phyloP scores from a whole-genome alignment of 1,140 invertebrate species.

The Hyles vespertilio region DNA sequence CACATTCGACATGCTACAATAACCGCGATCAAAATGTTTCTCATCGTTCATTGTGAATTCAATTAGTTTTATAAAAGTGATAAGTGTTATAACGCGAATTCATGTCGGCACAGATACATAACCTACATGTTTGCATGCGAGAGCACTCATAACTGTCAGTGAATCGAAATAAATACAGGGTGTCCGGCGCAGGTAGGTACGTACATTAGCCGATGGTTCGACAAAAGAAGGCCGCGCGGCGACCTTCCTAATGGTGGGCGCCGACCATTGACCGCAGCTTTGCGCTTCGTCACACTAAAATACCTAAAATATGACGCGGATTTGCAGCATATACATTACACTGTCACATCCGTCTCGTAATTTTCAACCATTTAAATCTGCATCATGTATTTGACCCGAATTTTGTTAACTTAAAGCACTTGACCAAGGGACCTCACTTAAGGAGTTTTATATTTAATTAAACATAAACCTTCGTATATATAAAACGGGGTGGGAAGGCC shows the following conservation, averaged over 20 bases:
- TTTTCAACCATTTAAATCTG: constrained; percentile 4
- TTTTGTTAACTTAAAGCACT: no score
- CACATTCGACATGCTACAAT: constrained; percentile 38
- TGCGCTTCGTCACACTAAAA: constrained; percentile 22
- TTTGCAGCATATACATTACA: constrained; percentile 14
- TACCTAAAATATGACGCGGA: constrained; percentile 19
- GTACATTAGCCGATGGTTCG: constrained; percentile 44
- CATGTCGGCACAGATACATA: constrained; percentile 62
- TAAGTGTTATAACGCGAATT: constrained; percentile 46
- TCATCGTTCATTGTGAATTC: constrained; percentile 27
- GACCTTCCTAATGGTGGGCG: constrained; percentile 65
- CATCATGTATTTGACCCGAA: no score
- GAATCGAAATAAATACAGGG: constrained; percentile 61
- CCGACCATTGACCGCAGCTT: constrained; percentile 53
- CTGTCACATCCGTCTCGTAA: constrained; percentile 17
- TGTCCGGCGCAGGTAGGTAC: constrained; percentile 37
- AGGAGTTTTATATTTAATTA: no score
- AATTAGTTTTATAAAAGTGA: constrained; percentile 58
- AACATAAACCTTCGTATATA: no score
- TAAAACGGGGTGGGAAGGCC: no score
- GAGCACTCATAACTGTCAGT: constrained; percentile 64
- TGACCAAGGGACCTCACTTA: no score
- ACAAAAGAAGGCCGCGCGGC: constrained; percentile 65
- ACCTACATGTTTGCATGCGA: constrained; percentile 65
- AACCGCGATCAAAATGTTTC: constrained; percentile 30